phyloP scores from a whole-genome alignment of 1,140 invertebrate genomes.

The Bicyclus anynana region DNA sequence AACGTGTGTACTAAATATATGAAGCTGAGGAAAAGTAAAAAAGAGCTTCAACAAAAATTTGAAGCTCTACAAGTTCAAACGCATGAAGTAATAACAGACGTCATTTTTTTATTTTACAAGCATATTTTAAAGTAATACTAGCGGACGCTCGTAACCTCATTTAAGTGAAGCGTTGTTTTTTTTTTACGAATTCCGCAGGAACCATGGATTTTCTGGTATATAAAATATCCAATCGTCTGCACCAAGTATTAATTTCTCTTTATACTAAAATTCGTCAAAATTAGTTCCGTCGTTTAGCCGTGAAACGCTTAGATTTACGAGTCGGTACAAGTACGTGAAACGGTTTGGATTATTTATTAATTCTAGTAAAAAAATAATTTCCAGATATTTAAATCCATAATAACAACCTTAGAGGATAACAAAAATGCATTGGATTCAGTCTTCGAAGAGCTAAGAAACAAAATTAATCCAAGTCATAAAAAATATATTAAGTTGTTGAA shows the following conservation, averaged over 20 bases:
- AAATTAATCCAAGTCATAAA: constrained; percentile 22
- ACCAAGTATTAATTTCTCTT: too few relatives aligned
- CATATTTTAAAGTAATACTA: neutral
- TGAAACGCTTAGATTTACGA: too few relatives aligned
- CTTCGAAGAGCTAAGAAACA: constrained; percentile 25
- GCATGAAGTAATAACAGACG: constrained; percentile 31
- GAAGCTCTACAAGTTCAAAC: constrained; percentile 23
- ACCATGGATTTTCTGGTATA: too few relatives aligned
- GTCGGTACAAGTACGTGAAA: too few relatives aligned
- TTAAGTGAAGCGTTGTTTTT: too few relatives aligned
- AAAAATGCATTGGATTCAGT: constrained; percentile 24
- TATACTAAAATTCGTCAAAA: too few relatives aligned
- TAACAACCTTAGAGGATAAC: constrained; percentile 32
- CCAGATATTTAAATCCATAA: constrained; percentile 31
- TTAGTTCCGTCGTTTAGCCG: too few relatives aligned
- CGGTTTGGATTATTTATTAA: too few relatives aligned
- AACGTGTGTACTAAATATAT: constrained; percentile 38
- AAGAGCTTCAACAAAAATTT: constrained; percentile 24
- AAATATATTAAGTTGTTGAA: constrained; percentile 35
- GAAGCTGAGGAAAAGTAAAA: constrained; percentile 35
- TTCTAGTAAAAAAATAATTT: constrained; percentile 7
- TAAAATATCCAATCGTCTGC: too few relatives aligned
- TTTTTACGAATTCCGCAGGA: too few relatives aligned
- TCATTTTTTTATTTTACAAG: neutral
- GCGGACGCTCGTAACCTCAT: too few relatives aligned